A percentile compares a stretch with the other conserved stretches of the same genome.
phyloP scores from a whole-genome alignment of 2,797 vertebrate genomes.

The Smutsia gigantea region DNA sequence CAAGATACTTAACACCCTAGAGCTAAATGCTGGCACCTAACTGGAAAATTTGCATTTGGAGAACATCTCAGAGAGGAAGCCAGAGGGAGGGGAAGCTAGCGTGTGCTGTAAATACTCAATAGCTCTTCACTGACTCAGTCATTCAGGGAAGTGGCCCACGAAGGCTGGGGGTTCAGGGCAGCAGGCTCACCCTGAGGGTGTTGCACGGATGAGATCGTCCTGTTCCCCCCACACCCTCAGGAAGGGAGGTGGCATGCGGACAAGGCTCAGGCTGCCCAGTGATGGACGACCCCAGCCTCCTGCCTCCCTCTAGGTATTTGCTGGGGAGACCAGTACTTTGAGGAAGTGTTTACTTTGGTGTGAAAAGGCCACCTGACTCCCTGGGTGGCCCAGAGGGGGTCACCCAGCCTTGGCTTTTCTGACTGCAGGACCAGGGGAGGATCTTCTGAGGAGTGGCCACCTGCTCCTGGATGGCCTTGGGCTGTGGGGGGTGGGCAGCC shows the following conservation, averaged over 20 bases:
- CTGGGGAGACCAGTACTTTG: accelerated
- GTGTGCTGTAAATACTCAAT: accelerated
- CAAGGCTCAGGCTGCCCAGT: accelerated
- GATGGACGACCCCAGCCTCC: accelerated
- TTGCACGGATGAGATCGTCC: accelerated
- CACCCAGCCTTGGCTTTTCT: background rate
- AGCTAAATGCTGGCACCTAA: background rate
- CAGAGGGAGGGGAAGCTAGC: accelerated
- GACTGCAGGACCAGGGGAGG: background rate
- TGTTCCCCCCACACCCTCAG: accelerated
- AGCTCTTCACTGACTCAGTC: accelerated
- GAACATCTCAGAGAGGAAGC: accelerated
- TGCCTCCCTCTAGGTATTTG: background rate
- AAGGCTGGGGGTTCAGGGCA: accelerated
- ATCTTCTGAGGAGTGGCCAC: no score
- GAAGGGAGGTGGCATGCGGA: no score
- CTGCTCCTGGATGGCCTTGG: background rate
- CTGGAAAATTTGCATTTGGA: accelerated
- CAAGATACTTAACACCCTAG: accelerated
- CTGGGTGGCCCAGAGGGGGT: background rate
- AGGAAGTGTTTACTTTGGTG: background rate
- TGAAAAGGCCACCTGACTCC: background rate
- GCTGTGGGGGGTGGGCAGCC: background rate
- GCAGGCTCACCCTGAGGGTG: background rate
- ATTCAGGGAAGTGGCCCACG: accelerated